A percentile compares a stretch with the other conserved stretches of the same genome.
Evolutionary conservation across 2,113 vertebrate genomes (phyloP).

Genomic region (Fregata magnificens): DNA sequence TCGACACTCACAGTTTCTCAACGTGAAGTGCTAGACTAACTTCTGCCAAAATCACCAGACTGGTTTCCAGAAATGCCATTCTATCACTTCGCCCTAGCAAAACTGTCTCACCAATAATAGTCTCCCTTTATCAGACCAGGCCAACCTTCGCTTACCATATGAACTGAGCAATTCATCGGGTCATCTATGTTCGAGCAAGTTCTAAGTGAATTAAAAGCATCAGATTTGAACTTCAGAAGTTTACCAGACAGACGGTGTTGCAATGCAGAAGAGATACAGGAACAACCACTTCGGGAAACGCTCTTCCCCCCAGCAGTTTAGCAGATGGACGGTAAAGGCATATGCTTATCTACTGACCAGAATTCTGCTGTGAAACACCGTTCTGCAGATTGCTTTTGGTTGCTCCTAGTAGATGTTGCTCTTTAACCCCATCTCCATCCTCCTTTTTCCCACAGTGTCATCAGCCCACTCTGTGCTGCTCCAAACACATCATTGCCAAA

Average conservation of each 20-base stretch:
- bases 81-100: neutral
- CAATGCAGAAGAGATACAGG: neutral
- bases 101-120: neutral
- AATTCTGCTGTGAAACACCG: neutral
- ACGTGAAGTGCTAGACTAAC: neutral
- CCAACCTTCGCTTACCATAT: neutral
- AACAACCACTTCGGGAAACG: neutral
- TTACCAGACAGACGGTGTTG: neutral
- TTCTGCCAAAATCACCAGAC: neutral
- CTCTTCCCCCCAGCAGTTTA: neutral
- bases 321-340: neutral
- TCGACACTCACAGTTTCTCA: neutral
- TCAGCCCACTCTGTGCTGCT: neutral
- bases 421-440: neutral
- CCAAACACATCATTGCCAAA: neutral
- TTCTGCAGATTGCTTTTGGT: neutral
- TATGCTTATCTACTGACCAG: neutral
- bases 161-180: rapidly evolving
- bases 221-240: neutral
- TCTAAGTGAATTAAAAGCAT: neutral
- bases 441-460: neutral
- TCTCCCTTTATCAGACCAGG: neutral
- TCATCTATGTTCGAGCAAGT: neutral
- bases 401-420: neutral
- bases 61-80: neutral